Conservation (phyloP, 2,888 invertebrate genomes). For the Sesamia inferens region DNA sequence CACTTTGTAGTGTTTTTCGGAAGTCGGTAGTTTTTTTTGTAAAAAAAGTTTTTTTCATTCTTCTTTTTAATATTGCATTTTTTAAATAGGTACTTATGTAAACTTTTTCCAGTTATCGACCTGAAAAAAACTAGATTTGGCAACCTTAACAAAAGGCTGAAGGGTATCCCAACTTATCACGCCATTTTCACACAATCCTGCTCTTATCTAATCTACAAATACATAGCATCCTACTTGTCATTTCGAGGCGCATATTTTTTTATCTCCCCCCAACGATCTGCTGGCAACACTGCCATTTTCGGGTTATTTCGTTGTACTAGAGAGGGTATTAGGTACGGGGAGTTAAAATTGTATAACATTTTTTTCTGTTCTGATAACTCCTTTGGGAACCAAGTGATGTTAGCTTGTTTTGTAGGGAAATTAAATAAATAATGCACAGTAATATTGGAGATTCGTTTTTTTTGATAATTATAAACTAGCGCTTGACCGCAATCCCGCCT, state of each 20-base stretch:
- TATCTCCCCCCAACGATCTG: slow-evolving; percentile 72
- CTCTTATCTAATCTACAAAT: slow-evolving; percentile 74
- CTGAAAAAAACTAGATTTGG: slow-evolving; percentile 41
- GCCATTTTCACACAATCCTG: slow-evolving; percentile 57
- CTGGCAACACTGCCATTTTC: slow-evolving; percentile 64
- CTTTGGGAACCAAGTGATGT: slow-evolving; percentile 24
- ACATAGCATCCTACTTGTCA: slow-evolving; percentile 69
- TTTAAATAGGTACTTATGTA: too few species aligned
- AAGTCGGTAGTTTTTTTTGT: too few species aligned
- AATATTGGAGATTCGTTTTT: neutral
- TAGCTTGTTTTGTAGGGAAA: slow-evolving; percentile 6
- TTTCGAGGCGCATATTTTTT: slow-evolving; percentile 78
- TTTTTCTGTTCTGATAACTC: slow-evolving; percentile 52
- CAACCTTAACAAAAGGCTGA: slow-evolving; percentile 34
- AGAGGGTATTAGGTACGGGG: slow-evolving; percentile 65
- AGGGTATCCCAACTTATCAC: slow-evolving; percentile 45
- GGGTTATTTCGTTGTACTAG: slow-evolving; percentile 72
- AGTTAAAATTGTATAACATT: slow-evolving; percentile 69
- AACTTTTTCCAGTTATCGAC: too few species aligned
- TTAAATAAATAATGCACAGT: neutral
- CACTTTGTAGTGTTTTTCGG: too few species aligned
- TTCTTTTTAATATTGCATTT: too few species aligned
- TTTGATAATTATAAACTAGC: neutral
- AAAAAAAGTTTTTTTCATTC: too few species aligned
- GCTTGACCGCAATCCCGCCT: too few species aligned